Conservation (phyloP, 2,888 invertebrate genomes). For the Nymphalis urticae region DNA sequence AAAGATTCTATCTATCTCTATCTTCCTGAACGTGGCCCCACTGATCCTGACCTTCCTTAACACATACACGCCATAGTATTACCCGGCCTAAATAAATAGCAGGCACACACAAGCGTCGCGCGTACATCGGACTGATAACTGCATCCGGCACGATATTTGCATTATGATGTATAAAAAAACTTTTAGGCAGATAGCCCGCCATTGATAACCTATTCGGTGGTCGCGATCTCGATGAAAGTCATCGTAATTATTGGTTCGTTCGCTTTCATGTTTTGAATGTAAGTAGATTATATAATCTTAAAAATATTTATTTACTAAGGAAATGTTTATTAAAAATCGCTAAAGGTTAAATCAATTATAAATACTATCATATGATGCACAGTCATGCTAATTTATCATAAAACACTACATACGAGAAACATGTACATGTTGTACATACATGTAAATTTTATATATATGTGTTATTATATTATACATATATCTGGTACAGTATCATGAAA, state of each 20-base stretch:
- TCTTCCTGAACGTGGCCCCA: slow-evolving; percentile 36
- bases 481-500: too few species aligned
- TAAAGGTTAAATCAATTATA: slow-evolving; percentile 1
- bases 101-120: slow-evolving; percentile 41
- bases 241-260: slow-evolving; percentile 37
- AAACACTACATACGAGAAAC: too few species aligned
- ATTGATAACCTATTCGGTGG: slow-evolving; percentile 36
- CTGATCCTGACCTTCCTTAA: slow-evolving; percentile 74
- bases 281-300: slow-evolving; percentile 18
- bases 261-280: slow-evolving; percentile 19
- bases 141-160: slow-evolving; percentile 67
- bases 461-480: too few species aligned
- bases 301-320: slow-evolving; percentile 18
- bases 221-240: slow-evolving; percentile 44
- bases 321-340: slow-evolving; percentile 11
- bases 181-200: slow-evolving; percentile 57
- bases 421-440: too few species aligned
- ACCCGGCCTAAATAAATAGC: slow-evolving; percentile 61
- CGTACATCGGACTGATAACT: slow-evolving; percentile 59
- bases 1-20: slow-evolving; percentile 8
- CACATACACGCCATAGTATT: slow-evolving; percentile 49
- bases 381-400: background rate
- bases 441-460: too few species aligned
- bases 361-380: background rate
- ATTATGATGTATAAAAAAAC: slow-evolving; percentile 41